Evolutionary conservation across 2,888 invertebrate genomes (phyloP).

Genomic region (Pyrrhosoma nymphula): DNA sequence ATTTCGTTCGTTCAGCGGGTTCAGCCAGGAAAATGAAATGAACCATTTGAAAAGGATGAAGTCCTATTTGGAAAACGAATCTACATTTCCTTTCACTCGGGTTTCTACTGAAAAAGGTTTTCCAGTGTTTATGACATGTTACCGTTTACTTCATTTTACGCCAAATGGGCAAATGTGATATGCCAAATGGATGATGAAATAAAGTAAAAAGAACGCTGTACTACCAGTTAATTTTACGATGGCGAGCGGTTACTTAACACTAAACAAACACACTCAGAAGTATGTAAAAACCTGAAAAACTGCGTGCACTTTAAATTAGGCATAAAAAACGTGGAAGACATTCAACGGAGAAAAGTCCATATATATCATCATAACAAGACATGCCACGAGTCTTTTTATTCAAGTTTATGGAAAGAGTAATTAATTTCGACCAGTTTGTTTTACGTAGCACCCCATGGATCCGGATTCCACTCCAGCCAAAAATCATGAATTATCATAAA

Average conservation of each 20-base stretch:
- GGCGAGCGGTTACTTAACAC: too few species aligned
- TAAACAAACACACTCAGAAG: background rate
- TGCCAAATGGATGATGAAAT: background rate
- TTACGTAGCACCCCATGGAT: background rate
- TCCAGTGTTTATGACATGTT: too few species aligned
- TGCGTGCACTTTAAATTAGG: background rate
- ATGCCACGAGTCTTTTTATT: background rate
- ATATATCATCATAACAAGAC: background rate
- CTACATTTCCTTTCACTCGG: too few species aligned
- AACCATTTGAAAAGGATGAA: too few species aligned
- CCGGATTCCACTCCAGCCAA: background rate
- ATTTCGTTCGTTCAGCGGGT: too few species aligned
- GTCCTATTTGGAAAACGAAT: too few species aligned
- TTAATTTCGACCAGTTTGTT: background rate
- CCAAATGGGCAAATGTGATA: too few species aligned
- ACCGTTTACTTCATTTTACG: too few species aligned
- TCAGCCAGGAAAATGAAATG: too few species aligned
- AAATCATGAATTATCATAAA: background rate
- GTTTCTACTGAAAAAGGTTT: too few species aligned
- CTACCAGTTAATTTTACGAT: background rate
- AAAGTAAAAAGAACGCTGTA: background rate
- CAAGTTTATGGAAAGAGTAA: constrained; percentile 18
- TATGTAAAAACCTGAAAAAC: background rate
- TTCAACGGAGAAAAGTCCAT: background rate
- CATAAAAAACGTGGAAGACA: background rate